phyloP scores from a whole-genome alignment of 2,888 invertebrate genomes.

The Drosophila quinaria region DNA sequence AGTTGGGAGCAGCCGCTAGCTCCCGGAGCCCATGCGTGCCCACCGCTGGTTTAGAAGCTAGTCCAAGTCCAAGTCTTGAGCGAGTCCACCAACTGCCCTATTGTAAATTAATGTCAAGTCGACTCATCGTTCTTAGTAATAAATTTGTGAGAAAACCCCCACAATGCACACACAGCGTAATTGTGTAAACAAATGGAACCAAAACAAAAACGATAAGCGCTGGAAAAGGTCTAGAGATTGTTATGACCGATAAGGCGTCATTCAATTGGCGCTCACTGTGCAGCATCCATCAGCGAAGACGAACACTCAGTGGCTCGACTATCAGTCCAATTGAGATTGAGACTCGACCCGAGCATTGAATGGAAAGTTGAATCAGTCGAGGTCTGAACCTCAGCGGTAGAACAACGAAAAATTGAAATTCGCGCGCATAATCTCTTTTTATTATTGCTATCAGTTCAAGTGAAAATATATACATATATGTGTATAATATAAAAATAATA shows the following conservation, averaged over 20 bases:
- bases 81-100: conserved; percentile 34
- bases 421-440: conserved; percentile 2
- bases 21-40: too few species aligned
- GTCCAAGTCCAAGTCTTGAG: conserved; percentile 31
- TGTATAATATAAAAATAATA: conserved; percentile 24
- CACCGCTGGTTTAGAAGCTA: conserved; percentile 23
- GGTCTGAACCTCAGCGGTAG: conserved; percentile 59
- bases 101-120: conserved; percentile 51
- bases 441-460: conserved; percentile 49
- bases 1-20: too few species aligned
- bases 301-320: conserved; percentile 27
- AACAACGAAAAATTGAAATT: conserved; percentile 41
- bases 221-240: conserved; percentile 63
- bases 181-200: conserved; percentile 43
- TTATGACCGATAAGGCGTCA: conserved; percentile 50
- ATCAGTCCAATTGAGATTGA: conserved; percentile 56
- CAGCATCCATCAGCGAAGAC: conserved; percentile 38
- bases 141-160: conserved; percentile 49
- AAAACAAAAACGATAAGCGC: conserved; percentile 65
- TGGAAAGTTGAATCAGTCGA: conserved; percentile 66
- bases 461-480: conserved; percentile 12
- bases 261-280: conserved; percentile 55
- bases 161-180: conserved; percentile 20
- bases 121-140: conserved; percentile 35
- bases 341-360: conserved; percentile 56